Conservation (phyloP, 2,888 invertebrate genomes). For the Brachylomia viminalis region DNA sequence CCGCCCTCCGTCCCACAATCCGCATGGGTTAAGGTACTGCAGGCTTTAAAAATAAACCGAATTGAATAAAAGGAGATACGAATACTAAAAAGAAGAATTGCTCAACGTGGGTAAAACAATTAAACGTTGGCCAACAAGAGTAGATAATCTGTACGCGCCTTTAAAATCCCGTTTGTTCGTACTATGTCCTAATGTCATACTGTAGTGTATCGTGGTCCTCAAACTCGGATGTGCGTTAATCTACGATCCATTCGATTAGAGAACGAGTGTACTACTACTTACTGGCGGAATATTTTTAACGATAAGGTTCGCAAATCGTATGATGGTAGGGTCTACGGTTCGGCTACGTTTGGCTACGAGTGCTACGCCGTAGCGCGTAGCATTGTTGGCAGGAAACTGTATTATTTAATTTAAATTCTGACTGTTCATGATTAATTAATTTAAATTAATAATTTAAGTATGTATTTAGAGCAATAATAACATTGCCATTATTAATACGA, state of each 20-base stretch:
- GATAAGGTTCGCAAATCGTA: background rate
- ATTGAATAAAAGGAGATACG: background rate
- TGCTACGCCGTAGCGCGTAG: slow-evolving; percentile 2
- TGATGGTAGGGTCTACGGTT: background rate
- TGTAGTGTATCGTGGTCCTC: background rate
- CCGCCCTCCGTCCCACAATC: background rate
- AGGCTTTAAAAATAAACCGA: slow-evolving; percentile 1
- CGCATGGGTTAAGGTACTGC: background rate
- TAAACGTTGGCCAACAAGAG: background rate
- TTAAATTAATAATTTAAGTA: background rate
- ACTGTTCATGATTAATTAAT: background rate
- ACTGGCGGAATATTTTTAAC: slow-evolving; percentile 1
- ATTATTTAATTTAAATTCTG: background rate
- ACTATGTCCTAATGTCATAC: background rate
- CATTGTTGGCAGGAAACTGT: background rate
- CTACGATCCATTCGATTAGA: background rate
- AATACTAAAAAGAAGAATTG: background rate
- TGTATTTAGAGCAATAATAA: background rate
- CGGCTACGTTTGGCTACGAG: background rate
- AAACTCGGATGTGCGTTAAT: background rate
- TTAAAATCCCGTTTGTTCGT: background rate
- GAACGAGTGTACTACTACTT: background rate
- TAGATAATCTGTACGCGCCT: background rate
- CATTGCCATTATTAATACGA: background rate
- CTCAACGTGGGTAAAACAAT: background rate